Conservation (phyloP, 2,797 vertebrate species). For the Nasua narica region DNA sequence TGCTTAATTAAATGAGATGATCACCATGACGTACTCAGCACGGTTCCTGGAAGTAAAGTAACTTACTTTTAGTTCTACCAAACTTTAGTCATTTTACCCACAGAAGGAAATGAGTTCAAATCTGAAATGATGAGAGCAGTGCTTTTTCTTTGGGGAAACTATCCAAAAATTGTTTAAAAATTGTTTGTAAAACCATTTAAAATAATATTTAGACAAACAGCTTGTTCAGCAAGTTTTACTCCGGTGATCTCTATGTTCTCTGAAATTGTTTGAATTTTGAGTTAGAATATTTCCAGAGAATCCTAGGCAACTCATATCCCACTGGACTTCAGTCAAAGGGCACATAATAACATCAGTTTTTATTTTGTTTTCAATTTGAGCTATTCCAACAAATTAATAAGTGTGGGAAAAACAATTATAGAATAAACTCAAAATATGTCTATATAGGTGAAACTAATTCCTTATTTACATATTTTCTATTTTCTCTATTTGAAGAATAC, state of each 20-base stretch:
- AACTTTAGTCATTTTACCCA: background rate
- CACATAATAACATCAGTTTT: background rate
- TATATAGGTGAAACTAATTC: background rate
- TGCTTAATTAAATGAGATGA: background rate
- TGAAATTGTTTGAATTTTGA: background rate
- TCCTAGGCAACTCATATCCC: background rate
- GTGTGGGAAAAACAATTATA: background rate
- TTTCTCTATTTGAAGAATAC: background rate
- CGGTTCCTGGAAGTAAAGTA: background rate
- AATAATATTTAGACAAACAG: background rate
- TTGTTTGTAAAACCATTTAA: background rate
- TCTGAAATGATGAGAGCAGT: background rate
- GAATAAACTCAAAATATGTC: conserved; percentile 1
- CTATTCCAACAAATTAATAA: background rate
- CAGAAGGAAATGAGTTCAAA: background rate
- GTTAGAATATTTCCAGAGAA: conserved; percentile 5
- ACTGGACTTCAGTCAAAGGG: background rate
- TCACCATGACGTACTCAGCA: background rate
- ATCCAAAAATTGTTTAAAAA: background rate
- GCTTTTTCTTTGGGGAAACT: background rate
- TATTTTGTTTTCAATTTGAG: conserved; percentile 17
- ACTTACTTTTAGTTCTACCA: background rate
- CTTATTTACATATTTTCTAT: background rate
- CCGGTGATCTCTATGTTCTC: background rate
- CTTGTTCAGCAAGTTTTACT: background rate